Conservation (phyloP, 2,888 invertebrate genomes). For the Petrolisthes manimaculis region DNA sequence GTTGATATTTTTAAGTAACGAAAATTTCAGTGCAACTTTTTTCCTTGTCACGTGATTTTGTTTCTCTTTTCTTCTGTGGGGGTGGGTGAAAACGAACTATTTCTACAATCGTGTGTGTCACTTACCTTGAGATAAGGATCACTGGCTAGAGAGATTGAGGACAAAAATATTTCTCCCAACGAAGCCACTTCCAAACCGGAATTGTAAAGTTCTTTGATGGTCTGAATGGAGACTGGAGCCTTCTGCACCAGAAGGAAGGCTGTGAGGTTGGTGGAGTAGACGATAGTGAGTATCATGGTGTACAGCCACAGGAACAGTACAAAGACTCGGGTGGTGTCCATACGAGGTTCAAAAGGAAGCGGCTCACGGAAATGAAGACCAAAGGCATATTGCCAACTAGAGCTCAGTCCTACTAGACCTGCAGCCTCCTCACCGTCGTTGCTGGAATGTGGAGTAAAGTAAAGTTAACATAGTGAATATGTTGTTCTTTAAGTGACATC, state of each 20-base stretch:
- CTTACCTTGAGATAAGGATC: no score
- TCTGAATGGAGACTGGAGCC: slow-evolving; percentile 52
- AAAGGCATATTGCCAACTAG: slow-evolving; percentile 3
- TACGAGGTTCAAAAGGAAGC: neutral
- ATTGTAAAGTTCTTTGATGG: slow-evolving; percentile 57
- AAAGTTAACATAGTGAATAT: no score
- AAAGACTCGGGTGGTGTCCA: slow-evolving; percentile 20
- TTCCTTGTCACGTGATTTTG: no score
- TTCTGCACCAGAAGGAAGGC: slow-evolving; percentile 66
- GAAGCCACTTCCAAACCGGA: slow-evolving; percentile 48
- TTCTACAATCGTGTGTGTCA: no score
- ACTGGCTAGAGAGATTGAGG: no score
- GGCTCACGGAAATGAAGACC: slow-evolving; percentile 26
- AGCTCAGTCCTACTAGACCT: neutral
- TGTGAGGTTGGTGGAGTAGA: slow-evolving; percentile 67
- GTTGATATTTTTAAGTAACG: no score
- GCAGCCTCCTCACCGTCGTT: slow-evolving; percentile 19
- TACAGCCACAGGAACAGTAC: slow-evolving; percentile 47
- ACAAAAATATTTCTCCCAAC: neutral
- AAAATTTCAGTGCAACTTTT: no score
- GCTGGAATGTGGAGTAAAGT: no score
- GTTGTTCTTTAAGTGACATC: no score
- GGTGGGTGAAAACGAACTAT: no score
- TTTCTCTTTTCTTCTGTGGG: no score
- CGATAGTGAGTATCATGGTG: slow-evolving; percentile 57